A percentile compares a stretch with the other conserved stretches of the same genome.
Evolutionary conservation across 2,113 vertebrate genomes (phyloP).

Genomic region (Peucedramus taeniatus): DNA sequence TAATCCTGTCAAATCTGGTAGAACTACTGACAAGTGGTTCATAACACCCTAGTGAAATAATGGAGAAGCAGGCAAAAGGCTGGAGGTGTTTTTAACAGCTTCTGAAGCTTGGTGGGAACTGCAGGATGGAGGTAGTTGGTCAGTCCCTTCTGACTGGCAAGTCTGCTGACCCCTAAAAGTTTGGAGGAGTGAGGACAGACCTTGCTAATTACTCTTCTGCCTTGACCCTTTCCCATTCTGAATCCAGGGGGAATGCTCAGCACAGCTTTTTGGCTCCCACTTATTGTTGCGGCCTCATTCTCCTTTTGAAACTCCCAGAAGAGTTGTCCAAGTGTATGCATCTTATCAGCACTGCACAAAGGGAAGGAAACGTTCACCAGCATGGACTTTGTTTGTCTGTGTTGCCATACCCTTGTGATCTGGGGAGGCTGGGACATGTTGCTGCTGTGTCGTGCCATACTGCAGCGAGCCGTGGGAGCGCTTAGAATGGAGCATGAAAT

Average conservation of each 20-base stretch:
- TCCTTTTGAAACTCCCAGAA: neutral
- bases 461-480: neutral
- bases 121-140: neutral
- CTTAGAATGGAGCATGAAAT: accelerated
- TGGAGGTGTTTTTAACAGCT: neutral
- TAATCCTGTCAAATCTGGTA: neutral
- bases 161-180: neutral
- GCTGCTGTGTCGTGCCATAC: accelerated
- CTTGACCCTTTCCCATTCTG: neutral
- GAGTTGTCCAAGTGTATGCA: neutral
- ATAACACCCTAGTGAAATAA: neutral
- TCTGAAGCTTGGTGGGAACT: neutral
- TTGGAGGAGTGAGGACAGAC: neutral
- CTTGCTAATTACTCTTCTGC: neutral
- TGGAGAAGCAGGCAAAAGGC: neutral
- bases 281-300: neutral
- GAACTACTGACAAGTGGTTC: neutral
- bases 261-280: neutral
- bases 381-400: accelerated
- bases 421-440: neutral
- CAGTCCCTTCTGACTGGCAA: neutral
- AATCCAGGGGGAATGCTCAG: neutral
- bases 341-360: neutral
- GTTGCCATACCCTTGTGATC: neutral
- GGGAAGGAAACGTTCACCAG: neutral